Conservation (phyloP, 2,113 vertebrate genomes). For the Dunckerocampus dactyliophorus region DNA sequence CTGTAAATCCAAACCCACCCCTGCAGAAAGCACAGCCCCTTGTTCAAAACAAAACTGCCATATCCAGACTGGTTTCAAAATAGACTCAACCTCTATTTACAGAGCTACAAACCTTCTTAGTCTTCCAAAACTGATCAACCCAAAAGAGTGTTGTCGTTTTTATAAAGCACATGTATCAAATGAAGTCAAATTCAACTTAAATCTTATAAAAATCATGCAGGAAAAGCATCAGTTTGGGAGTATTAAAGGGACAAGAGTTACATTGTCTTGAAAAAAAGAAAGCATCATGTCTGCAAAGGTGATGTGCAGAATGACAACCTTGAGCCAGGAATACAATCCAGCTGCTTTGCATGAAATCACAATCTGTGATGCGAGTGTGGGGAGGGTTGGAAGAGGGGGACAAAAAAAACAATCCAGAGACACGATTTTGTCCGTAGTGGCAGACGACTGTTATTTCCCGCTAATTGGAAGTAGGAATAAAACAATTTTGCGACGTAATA, state of each 20-base stretch:
- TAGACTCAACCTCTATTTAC: slow-evolving; percentile 83
- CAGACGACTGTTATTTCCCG: slow-evolving; percentile 50
- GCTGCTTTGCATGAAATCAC: slow-evolving; percentile 62
- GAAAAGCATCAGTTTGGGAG: slow-evolving; percentile 68
- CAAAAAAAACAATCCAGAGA: slow-evolving; percentile 23
- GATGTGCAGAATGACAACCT: too few relatives aligned
- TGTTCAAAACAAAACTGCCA: slow-evolving; percentile 76
- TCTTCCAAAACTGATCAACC: slow-evolving; percentile 70
- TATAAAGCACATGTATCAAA: slow-evolving; percentile 65
- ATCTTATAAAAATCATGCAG: slow-evolving; percentile 73
- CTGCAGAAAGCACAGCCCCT: slow-evolving; percentile 55
- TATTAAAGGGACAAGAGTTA: slow-evolving; percentile 69
- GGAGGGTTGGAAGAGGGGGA: slow-evolving; percentile 6
- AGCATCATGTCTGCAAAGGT: too few relatives aligned
- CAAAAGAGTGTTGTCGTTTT: slow-evolving; percentile 38
- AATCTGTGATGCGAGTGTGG: too few relatives aligned
- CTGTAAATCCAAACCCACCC: slow-evolving; percentile 37
- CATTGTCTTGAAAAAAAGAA: slow-evolving; percentile 19
- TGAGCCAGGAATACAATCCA: slow-evolving; percentile 64
- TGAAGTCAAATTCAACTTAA: slow-evolving; percentile 35
- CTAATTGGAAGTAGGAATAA: slow-evolving; percentile 61
- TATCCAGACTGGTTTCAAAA: slow-evolving; percentile 82
- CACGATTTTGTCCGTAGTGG: slow-evolving; percentile 15
- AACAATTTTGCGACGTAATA: too few relatives aligned
- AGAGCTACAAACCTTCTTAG: slow-evolving; percentile 81